phyloP scores from a whole-genome alignment of 1,140 invertebrate genomes.

The Bilobella aurantiaca region DNA sequence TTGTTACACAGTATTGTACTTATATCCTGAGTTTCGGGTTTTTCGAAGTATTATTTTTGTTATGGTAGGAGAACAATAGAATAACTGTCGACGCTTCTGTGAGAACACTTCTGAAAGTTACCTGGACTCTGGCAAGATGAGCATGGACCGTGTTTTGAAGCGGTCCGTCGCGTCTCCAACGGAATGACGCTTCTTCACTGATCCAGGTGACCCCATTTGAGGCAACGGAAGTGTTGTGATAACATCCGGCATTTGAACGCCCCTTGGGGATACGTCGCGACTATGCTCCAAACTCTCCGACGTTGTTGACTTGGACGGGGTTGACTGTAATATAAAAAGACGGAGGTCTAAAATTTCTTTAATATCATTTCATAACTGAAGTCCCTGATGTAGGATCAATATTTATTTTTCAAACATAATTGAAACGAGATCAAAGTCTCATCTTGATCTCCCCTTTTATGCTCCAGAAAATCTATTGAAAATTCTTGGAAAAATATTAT shows the following conservation, averaged over 20 bases:
- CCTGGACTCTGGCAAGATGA: conserved; percentile 13
- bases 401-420: too few species aligned
- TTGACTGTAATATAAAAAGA: conserved; percentile 1
- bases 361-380: too few species aligned
- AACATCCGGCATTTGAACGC: neutral
- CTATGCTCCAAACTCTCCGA: conserved; percentile 11
- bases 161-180: conserved; percentile 20
- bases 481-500: too few species aligned
- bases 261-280: neutral
- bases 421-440: too few species aligned
- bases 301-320: conserved; percentile 11
- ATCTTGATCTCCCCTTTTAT: too few species aligned
- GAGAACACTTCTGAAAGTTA: too few species aligned
- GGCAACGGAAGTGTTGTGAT: neutral
- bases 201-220: neutral
- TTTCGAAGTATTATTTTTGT: too few species aligned
- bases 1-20: neutral
- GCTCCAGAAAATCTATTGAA: too few species aligned
- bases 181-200: conserved; percentile 23
- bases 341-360: too few species aligned
- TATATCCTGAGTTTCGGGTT: too few species aligned
- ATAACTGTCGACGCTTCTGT: too few species aligned
- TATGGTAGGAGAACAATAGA: neutral
- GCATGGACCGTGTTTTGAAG: conserved; percentile 13
- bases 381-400: too few species aligned